Evolutionary conservation across 2,888 invertebrate species (phyloP).

Genomic region (Drosophila greeni): DNA sequence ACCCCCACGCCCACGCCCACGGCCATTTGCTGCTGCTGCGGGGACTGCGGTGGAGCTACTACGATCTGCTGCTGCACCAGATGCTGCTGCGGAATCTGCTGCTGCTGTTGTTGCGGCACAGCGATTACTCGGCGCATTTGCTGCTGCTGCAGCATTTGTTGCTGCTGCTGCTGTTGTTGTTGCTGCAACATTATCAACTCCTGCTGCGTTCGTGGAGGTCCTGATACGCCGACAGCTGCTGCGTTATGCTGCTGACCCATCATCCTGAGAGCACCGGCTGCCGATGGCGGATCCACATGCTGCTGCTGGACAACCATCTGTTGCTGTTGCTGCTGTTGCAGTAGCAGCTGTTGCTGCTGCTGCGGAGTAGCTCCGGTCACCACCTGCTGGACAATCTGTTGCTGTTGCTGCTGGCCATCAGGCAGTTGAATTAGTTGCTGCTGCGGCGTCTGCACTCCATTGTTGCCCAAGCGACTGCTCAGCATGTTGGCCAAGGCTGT

Average conservation of each 20-base stretch:
- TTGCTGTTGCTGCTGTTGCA: constrained; percentile 58
- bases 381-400: constrained; percentile 74
- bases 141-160: constrained; percentile 80
- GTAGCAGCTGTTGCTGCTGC: constrained; percentile 55
- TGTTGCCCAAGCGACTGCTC: constrained; percentile 86
- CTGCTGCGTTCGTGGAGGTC: constrained; percentile 77
- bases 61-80: constrained; percentile 70
- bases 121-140: constrained; percentile 75
- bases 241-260: constrained; percentile 92
- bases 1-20: constrained; percentile 53
- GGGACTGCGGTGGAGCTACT: constrained; percentile 72
- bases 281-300: constrained; percentile 80
- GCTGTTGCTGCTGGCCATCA: constrained; percentile 57
- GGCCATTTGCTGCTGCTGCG: constrained; percentile 72
- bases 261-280: constrained; percentile 85
- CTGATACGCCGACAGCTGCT: constrained; percentile 80
- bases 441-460: constrained; percentile 74
- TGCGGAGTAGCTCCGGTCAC: constrained; percentile 59
- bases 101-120: constrained; percentile 54
- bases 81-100: constrained; percentile 65
- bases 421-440: constrained; percentile 57
- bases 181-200: constrained; percentile 81
- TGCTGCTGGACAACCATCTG: constrained; percentile 55
- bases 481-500: constrained; percentile 97
- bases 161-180: constrained; percentile 78